phyloP scores from a whole-genome alignment of 2,113 vertebrate species.

The Rana temporaria region DNA sequence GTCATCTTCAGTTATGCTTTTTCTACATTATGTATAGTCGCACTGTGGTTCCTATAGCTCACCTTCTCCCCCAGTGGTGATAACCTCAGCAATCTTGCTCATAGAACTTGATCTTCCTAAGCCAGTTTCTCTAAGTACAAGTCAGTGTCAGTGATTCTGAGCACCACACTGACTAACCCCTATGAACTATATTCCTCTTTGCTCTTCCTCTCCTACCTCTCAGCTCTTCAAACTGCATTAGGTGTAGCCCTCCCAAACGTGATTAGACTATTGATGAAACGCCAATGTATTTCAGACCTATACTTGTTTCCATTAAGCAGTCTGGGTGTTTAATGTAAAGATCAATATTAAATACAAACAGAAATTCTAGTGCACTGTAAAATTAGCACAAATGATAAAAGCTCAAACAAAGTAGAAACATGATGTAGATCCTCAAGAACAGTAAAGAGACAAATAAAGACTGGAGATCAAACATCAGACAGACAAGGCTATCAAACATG shows the following conservation, averaged over 20 bases:
- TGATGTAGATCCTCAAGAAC: neutral
- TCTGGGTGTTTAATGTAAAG: slow-evolving; percentile 12
- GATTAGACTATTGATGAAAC: slow-evolving; percentile 36
- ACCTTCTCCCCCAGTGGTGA: neutral
- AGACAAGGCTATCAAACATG: too few species aligned
- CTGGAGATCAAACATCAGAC: too few species aligned
- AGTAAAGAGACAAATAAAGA: too few species aligned
- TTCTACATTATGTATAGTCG: slow-evolving; percentile 9
- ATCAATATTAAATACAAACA: slow-evolving; percentile 19
- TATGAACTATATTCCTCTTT: slow-evolving; percentile 13
- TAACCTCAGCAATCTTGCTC: neutral
- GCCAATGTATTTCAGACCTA: neutral
- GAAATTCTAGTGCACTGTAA: neutral
- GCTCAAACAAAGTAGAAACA: neutral
- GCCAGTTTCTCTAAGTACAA: neutral
- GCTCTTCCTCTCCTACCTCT: neutral
- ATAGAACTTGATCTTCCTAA: neutral
- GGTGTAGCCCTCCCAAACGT: neutral
- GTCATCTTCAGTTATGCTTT: neutral
- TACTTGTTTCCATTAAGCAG: slow-evolving; percentile 3
- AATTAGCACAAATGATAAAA: slow-evolving; percentile 1
- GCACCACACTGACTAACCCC: neutral
- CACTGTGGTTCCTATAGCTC: slow-evolving; percentile 4
- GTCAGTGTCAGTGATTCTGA: slow-evolving; percentile 7
- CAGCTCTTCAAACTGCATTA: slow-evolving; percentile 19